Evolutionary conservation across 2,113 vertebrate species (phyloP).

Genomic region (Sylvicapra grimmia): DNA sequence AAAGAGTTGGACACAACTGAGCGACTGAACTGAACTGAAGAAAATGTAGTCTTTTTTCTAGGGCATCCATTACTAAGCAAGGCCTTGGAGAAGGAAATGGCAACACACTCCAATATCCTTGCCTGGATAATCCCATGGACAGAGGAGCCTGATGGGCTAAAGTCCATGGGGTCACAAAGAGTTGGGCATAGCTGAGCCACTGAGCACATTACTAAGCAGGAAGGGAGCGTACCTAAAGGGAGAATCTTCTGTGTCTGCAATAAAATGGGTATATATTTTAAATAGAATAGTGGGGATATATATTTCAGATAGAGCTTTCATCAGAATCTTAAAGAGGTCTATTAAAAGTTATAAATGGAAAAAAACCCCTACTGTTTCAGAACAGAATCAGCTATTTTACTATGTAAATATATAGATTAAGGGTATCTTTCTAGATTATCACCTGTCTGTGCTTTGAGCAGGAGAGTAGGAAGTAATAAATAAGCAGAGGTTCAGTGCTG

Average conservation of each 20-base stretch:
- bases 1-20: too few species aligned
- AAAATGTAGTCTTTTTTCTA: background rate
- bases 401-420: background rate
- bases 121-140: background rate
- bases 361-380: background rate
- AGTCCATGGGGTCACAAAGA: background rate
- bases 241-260: background rate
- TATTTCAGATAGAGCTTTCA: background rate
- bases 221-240: background rate
- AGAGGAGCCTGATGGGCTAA: background rate
- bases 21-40: too few species aligned
- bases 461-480: background rate
- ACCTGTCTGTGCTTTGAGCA: background rate
- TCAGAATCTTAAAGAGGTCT: background rate
- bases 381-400: background rate
- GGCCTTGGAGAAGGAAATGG: background rate
- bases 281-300: background rate
- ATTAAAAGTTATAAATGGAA: background rate
- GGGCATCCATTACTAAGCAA: background rate
- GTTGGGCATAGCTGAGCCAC: background rate
- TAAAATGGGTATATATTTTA: background rate
- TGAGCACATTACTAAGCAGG: background rate
- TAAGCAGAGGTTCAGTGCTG: background rate
- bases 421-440: background rate
- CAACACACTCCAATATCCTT: background rate